Percentiles rank a stretch among this genome's conserved stretches.
These are phyloP conservation scores for Epirrita christyi DNA, from an alignment of 2,888 invertebrate species.

Conservation along the genomic window DNA sequence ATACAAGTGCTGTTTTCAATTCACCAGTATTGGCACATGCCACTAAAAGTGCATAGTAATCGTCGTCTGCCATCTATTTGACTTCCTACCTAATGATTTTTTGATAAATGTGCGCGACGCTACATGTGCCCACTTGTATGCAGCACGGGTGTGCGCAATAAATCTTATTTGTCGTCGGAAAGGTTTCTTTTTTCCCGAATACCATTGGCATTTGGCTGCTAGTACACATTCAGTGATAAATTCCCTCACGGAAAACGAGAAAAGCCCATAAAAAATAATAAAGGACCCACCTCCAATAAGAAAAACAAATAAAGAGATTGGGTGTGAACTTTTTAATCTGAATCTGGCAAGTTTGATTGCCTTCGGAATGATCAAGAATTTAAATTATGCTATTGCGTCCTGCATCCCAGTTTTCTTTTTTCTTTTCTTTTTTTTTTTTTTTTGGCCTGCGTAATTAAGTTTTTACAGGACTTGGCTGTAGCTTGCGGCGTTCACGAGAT, in stretches of 20 bases:
- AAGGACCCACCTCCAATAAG: conserved; percentile 44
- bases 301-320: conserved; percentile 38
- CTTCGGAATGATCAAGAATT: conserved; percentile 54
- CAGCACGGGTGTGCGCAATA: conserved; percentile 42
- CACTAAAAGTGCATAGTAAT: conserved; percentile 25
- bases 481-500: conserved; percentile 1
- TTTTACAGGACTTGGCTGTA: conserved; percentile 22
- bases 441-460: conserved; percentile 32
- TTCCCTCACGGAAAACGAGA: conserved; percentile 46
- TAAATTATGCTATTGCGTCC: conserved; percentile 51
- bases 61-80: conserved; percentile 33
- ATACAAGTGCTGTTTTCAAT: conserved; percentile 25
- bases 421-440: conserved; percentile 31
- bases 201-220: conserved; percentile 46
- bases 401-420: conserved; percentile 28
- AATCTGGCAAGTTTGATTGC: conserved; percentile 72
- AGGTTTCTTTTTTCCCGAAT: conserved; percentile 46
- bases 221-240: conserved; percentile 58
- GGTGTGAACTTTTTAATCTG: conserved; percentile 63
- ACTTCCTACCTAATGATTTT: conserved; percentile 48
- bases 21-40: conserved; percentile 14
- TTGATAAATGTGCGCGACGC: conserved; percentile 48
- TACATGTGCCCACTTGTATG: conserved; percentile 47
- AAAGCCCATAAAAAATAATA: conserved; percentile 59
- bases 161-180: conserved; percentile 49